Evolutionary conservation across 2,888 invertebrate genomes (phyloP), one percentile per base, ranked within the genome.

Genomic region (Lysandra coridon): DNA sequence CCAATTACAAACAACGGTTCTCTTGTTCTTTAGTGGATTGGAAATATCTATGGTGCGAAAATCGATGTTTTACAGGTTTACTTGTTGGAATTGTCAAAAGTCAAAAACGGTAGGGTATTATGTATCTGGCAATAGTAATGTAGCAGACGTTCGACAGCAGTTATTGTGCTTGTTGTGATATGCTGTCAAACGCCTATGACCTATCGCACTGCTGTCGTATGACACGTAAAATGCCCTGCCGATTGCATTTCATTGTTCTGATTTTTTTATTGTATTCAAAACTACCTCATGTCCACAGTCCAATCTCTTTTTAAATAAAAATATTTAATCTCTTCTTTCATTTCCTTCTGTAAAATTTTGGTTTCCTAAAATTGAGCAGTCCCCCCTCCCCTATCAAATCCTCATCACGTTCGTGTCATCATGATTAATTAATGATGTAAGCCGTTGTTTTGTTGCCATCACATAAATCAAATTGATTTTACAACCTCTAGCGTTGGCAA

Each of bases 1-100:
- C 76, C 78, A 79, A 78, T 79, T 79, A 57, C 33, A 30, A 33
- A 57, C 76, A 75, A 49, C 23, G 12, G 23, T 75, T 75, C 75
- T 75, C 44, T 30, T 23, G 23, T n/a, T 44, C 17, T 57, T 75
- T 75, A 44, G 44, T 44, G n/a, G 75, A 4, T 30, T 30, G 44
- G 75, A 44, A 49, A 37, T 37, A 33, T 69, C 17, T 33, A 23
- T 37, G 30, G 30, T 30, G 69, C 64, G 4, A 69, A 69, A 69
- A 69, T 33, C 33, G 4, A 14, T 69, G 33, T 6, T 62, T 7
- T 62, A 4, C 23, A 62, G 23, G 23, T 69, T 64, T 23, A 30
- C 30, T 30, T 62, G 60, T 64, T 3, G 30, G 30, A 10, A 12
- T 30, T 64, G 64, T 12, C 12, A 10, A 10, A 12, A 49, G 12